A percentile compares a stretch with the other conserved stretches of the same genome.
Conservation (phyloP, 92 coral and sea anemone genomes). For the Paragorgia papillata region DNA sequence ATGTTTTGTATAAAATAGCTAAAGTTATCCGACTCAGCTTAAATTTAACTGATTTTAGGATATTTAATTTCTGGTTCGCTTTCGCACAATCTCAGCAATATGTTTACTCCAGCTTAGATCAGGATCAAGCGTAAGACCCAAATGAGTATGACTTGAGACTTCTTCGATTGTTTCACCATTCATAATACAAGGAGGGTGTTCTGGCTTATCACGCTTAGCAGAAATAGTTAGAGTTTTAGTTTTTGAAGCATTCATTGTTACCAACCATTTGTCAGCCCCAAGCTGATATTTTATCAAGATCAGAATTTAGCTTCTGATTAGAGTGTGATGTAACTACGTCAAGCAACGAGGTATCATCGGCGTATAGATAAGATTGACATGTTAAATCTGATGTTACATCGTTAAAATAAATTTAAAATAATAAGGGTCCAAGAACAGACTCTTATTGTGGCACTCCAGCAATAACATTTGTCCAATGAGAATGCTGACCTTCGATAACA, state of each 20-base stretch:
- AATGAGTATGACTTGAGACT: neutral
- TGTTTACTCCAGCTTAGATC: slow-evolving; percentile 13
- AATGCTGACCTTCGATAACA: slow-evolving; percentile 44
- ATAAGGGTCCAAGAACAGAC: slow-evolving; percentile 34
- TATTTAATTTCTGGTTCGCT: neutral
- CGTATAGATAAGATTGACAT: slow-evolving; percentile 7
- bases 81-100: neutral
- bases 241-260: too few relatives aligned
- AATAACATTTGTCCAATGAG: slow-evolving; percentile 34
- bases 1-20: neutral
- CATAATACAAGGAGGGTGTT: neutral
- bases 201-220: neutral
- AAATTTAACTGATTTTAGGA: neutral
- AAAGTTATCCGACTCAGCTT: neutral
- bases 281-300: neutral
- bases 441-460: slow-evolving; percentile 45
- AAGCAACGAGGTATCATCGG: slow-evolving; percentile 36
- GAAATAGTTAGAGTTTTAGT: slow-evolving; percentile 10
- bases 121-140: slow-evolving; percentile 17
- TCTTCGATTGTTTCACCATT: neutral
- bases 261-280: slow-evolving; percentile 20
- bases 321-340: slow-evolving; percentile 14
- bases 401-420: slow-evolving; percentile 42
- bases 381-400: slow-evolving; percentile 20
- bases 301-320: slow-evolving; percentile 16